A percentile compares a stretch with the other conserved stretches of the same genome.
Conservation (phyloP, 1,140 invertebrate genomes). For the Bradysia coprophila region DNA sequence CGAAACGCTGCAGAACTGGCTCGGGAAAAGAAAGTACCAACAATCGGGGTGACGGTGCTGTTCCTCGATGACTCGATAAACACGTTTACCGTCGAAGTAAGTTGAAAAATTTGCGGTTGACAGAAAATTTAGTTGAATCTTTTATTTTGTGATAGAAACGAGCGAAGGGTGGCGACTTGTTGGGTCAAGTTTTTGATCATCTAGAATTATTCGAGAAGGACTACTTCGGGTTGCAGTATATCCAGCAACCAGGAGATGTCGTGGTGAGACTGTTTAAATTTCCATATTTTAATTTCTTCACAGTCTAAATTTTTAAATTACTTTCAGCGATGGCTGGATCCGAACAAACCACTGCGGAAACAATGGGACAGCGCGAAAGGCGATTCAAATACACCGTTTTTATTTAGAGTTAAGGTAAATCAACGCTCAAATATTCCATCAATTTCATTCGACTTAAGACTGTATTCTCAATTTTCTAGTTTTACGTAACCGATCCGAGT, state of each 20-base stretch:
- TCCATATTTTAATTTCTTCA: background rate
- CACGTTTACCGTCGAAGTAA: conserved; percentile 84
- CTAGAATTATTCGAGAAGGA: conserved; percentile 84
- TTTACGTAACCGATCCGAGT: conserved; percentile 94
- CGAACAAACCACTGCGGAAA: conserved; percentile 77
- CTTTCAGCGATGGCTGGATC: conserved; percentile 79
- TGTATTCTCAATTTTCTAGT: too few species aligned
- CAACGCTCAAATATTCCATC: too few species aligned
- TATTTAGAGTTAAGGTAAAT: conserved; percentile 36
- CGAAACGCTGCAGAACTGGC: conserved; percentile 78
- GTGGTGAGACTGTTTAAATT: conserved; percentile 12
- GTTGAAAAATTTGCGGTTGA: too few species aligned
- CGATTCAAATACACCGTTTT: conserved; percentile 15
- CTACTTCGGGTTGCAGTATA: conserved; percentile 89
- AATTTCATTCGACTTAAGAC: too few species aligned
- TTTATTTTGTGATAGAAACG: conserved; percentile 46
- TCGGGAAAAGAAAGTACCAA: conserved; percentile 61
- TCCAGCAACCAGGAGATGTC: conserved; percentile 21
- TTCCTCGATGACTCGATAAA: conserved; percentile 92
- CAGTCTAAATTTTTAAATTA: too few species aligned
- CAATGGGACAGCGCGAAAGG: conserved; percentile 27
- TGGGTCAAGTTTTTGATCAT: conserved; percentile 81
- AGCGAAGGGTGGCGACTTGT: conserved; percentile 71
- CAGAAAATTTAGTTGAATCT: too few species aligned
- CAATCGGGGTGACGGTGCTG: conserved; percentile 68